These are phyloP conservation scores for Serinus canaria DNA, from an alignment of 2,113 vertebrate genomes.

Conservation along the genomic window DNA sequence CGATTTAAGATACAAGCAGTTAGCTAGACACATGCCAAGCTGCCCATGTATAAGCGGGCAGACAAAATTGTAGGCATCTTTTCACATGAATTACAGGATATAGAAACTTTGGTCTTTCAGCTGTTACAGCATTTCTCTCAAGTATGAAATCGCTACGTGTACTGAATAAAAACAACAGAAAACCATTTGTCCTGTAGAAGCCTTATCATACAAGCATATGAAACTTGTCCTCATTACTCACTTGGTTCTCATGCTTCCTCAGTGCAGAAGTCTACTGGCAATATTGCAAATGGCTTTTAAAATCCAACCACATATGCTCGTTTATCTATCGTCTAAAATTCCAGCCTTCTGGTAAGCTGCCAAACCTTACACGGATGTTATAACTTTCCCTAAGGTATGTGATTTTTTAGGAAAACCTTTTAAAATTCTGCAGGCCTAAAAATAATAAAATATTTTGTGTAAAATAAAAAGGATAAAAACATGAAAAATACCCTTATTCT, in stretches of 20 bases:
- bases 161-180: neutral
- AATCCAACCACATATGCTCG: constrained; percentile 6
- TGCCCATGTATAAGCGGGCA: neutral
- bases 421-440: neutral
- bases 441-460: neutral
- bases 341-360: neutral
- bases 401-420: neutral
- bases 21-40: neutral
- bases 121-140: neutral
- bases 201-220: neutral
- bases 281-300: constrained; percentile 31
- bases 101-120: neutral
- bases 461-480: neutral
- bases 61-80: neutral
- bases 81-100: neutral
- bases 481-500: neutral
- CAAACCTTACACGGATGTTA: neutral
- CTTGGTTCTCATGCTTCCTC: constrained; percentile 3
- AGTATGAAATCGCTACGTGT: neutral
- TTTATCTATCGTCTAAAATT: constrained; percentile 11
- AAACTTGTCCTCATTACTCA: constrained; percentile 30
- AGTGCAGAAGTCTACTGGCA: constrained; percentile 25
- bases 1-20: neutral
- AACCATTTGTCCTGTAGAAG: neutral
- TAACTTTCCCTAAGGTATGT: neutral